A percentile compares a stretch with the other conserved stretches of the same genome.
These are phyloP conservation scores for Alfaro cultratus DNA, from an alignment of 2,797 vertebrate species.

Conservation along the genomic window DNA sequence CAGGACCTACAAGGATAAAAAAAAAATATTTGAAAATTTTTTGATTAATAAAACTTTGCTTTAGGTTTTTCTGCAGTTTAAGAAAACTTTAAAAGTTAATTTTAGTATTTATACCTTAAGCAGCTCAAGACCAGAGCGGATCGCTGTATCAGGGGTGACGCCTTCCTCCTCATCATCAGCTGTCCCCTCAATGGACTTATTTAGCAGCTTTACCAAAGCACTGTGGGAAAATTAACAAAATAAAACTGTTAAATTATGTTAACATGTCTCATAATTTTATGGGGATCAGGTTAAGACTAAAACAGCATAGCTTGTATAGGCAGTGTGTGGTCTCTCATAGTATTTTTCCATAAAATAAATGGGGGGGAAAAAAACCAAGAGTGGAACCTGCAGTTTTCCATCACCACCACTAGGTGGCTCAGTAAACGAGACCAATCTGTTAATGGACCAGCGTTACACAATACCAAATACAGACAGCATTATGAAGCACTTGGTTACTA, in stretches of 20 bases:
- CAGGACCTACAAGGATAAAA: slow-evolving; percentile 84
- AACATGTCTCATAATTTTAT: neutral
- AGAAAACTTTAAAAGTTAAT: neutral
- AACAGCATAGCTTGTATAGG: neutral
- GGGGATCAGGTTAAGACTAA: neutral
- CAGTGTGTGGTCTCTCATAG: slow-evolving; percentile 7
- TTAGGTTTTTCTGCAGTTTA: neutral
- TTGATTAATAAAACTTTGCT: neutral
- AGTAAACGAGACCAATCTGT: slow-evolving; percentile 63
- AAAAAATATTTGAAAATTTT: neutral
- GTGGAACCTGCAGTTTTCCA: slow-evolving; percentile 52
- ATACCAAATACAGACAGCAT: slow-evolving; percentile 39
- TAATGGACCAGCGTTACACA: slow-evolving; percentile 60
- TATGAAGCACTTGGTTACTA: slow-evolving; percentile 25
- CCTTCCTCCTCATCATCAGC: slow-evolving; percentile 98
- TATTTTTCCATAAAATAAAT: slow-evolving; percentile 61
- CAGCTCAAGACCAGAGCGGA: slow-evolving; percentile 96
- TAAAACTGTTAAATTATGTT: neutral
- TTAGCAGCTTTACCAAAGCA: slow-evolving; percentile 97
- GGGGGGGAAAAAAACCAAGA: slow-evolving; percentile 32
- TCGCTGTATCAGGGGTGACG: slow-evolving; percentile 96
- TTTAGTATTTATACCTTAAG: slow-evolving; percentile 87
- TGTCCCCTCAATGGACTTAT: slow-evolving; percentile 98
- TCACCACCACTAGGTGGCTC: slow-evolving; percentile 78
- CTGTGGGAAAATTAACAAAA: slow-evolving; percentile 68